Conservation (phyloP, 2,113 vertebrate genomes). For the Tyto alba region DNA sequence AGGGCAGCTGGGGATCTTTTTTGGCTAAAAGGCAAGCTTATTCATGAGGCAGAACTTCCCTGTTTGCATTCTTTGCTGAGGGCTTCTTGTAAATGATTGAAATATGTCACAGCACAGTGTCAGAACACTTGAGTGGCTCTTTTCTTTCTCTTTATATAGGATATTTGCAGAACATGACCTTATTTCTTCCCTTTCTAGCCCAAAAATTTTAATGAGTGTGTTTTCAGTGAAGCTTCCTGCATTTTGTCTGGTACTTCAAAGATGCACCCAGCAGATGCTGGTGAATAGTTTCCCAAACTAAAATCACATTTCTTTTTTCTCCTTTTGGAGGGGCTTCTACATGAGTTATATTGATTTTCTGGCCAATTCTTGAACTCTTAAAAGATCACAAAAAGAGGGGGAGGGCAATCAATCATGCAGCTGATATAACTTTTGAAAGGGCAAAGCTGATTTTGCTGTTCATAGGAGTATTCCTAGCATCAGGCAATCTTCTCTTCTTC, state of each 20-base stretch:
- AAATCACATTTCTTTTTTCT: constrained; percentile 4
- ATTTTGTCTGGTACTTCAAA: constrained; percentile 43
- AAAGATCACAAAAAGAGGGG: constrained; percentile 12
- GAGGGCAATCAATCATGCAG: constrained; percentile 12
- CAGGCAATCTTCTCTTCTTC: constrained; percentile 33
- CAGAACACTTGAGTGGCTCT: neutral
- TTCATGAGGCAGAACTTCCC: constrained; percentile 35
- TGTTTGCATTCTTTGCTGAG: constrained; percentile 45
- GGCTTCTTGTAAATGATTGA: constrained; percentile 42
- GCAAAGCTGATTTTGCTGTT: constrained; percentile 22
- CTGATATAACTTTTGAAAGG: constrained; percentile 53
- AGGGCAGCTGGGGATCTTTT: neutral
- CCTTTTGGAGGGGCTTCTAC: neutral
- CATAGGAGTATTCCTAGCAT: neutral
- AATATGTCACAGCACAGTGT: constrained; percentile 19
- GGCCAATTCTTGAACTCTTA: neutral
- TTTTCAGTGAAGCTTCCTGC: constrained; percentile 47
- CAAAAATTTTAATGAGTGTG: constrained; percentile 42
- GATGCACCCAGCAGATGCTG: constrained; percentile 31
- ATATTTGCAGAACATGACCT: constrained; percentile 40
- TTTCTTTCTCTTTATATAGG: neutral
- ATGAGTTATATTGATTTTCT: constrained; percentile 48
- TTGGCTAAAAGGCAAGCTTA: constrained; percentile 13
- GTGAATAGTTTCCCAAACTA: constrained; percentile 55
- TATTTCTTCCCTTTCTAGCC: constrained; percentile 29